These are phyloP conservation scores for Drosophila setifemur DNA, from an alignment of 1,140 invertebrate genomes.

Conservation along the genomic window DNA sequence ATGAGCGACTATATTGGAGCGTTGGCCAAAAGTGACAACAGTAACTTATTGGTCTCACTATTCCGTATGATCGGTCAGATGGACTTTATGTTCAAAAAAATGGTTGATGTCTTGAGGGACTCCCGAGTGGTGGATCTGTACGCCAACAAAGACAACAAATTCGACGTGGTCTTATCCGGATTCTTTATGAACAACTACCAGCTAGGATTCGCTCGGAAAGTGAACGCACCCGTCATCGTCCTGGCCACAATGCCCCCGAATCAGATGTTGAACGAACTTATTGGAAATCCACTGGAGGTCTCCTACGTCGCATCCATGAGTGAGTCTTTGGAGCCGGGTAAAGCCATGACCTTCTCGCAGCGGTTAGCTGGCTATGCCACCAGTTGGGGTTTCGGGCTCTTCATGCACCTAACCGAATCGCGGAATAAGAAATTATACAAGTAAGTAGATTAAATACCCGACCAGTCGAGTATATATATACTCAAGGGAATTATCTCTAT, in stretches of 20 bases:
- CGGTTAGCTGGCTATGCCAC: constrained; percentile 5
- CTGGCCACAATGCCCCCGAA: constrained; percentile 23
- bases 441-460: too few species aligned
- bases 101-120: constrained; percentile 19
- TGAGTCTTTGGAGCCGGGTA: background rate
- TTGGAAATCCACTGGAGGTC: constrained; percentile 46
- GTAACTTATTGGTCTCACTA: background rate
- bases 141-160: constrained; percentile 48
- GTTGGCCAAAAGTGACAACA: constrained; percentile 30
- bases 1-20: background rate
- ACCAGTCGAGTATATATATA: too few species aligned
- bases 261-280: constrained; percentile 12
- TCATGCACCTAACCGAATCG: too few species aligned
- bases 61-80: constrained; percentile 19
- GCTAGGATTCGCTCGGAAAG: constrained; percentile 52
- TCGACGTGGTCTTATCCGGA: constrained; percentile 58
- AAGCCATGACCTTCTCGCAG: constrained; percentile 15
- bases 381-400: too few species aligned
- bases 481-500: background rate
- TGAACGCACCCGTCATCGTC: constrained; percentile 53
- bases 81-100: constrained; percentile 18
- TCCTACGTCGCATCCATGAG: constrained; percentile 39
- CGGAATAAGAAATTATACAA: too few species aligned
- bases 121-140: constrained; percentile 38
- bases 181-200: constrained; percentile 59